These are phyloP conservation scores for Paralinhomoeus sp. DNA, from an alignment of 2,888 invertebrate species.

Conservation along the genomic window DNA sequence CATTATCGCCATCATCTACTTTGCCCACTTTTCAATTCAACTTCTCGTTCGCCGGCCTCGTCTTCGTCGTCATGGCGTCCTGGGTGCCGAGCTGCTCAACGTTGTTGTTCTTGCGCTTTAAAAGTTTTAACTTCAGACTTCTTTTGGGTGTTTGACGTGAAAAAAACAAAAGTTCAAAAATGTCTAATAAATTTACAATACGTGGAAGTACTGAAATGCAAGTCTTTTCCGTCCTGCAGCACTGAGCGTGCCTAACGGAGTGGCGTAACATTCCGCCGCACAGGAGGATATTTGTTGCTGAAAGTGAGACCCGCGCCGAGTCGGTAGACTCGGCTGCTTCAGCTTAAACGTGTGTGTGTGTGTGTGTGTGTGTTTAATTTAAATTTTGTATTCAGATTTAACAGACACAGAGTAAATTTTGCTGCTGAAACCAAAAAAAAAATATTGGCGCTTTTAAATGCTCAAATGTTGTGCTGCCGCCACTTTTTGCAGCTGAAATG, in stretches of 20 bases:
- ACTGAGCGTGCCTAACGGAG: slow-evolving; percentile 73
- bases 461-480: no score
- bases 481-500: slow-evolving; percentile 50
- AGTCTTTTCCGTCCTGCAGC: slow-evolving; percentile 33
- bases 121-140: no score
- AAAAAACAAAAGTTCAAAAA: no score
- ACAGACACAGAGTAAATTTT: no score
- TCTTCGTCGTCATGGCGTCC: slow-evolving; percentile 69
- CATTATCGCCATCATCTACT: slow-evolving; percentile 64
- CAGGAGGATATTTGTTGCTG: slow-evolving; percentile 73
- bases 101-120: not conserved
- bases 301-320: slow-evolving; percentile 68
- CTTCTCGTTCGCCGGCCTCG: slow-evolving; percentile 78
- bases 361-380: no score
- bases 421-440: no score
- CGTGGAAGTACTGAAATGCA: no score
- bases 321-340: slow-evolving; percentile 72
- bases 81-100: slow-evolving; percentile 51
- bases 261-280: slow-evolving; percentile 89
- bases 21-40: slow-evolving; percentile 66
- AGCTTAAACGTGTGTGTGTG: slow-evolving; percentile 79
- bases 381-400: no score
- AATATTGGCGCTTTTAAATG: no score
- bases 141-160: no score
- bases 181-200: no score